A percentile compares a stretch with the other conserved stretches of the same genome.
These are phyloP conservation scores for Archips xylosteana DNA, from an alignment of 2,888 invertebrate genomes.

Conservation along the genomic window DNA sequence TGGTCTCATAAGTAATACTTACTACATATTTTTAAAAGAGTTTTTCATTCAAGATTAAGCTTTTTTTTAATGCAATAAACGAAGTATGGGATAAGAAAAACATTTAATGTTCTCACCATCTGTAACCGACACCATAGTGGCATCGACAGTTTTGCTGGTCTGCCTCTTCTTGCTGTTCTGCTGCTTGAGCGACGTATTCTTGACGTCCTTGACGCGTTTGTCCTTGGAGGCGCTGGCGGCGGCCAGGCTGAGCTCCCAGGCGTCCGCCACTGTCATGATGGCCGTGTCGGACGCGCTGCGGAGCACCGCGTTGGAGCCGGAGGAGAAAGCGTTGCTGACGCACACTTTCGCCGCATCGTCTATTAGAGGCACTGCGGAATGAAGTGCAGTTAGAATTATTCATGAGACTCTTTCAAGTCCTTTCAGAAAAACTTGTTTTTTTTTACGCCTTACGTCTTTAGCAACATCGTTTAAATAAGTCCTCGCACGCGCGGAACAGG, in stretches of 20 bases:
- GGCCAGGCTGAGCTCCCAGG: slow-evolving; percentile 92
- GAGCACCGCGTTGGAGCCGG: slow-evolving; percentile 84
- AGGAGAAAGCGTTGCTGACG: slow-evolving; percentile 48
- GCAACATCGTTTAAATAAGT: too few relatives aligned
- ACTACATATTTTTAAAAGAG: too few relatives aligned
- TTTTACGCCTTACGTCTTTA: too few relatives aligned
- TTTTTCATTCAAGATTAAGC: too few relatives aligned
- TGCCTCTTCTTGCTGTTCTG: slow-evolving; percentile 73
- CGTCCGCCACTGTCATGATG: slow-evolving; percentile 93
- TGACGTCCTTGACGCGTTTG: slow-evolving; percentile 93
- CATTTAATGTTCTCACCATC: slow-evolving; percentile 58
- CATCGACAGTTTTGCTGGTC: slow-evolving; percentile 62
- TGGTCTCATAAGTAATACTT: too few relatives aligned
- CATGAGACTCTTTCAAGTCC: too few relatives aligned
- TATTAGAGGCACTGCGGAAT: slow-evolving; percentile 62
- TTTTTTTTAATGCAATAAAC: too few relatives aligned
- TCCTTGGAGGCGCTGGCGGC: slow-evolving; percentile 96
- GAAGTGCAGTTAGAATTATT: too few relatives aligned
- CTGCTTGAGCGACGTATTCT: slow-evolving; percentile 86
- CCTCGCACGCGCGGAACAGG: too few relatives aligned
- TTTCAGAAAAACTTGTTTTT: too few relatives aligned
- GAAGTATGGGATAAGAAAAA: too few relatives aligned
- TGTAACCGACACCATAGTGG: slow-evolving; percentile 58
- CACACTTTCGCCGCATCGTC: slow-evolving; percentile 64
- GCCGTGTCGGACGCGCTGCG: slow-evolving; percentile 90